These are phyloP conservation scores for Sebastes kiyomatsui DNA, from an alignment of 2,797 vertebrate species.

Conservation along the genomic window DNA sequence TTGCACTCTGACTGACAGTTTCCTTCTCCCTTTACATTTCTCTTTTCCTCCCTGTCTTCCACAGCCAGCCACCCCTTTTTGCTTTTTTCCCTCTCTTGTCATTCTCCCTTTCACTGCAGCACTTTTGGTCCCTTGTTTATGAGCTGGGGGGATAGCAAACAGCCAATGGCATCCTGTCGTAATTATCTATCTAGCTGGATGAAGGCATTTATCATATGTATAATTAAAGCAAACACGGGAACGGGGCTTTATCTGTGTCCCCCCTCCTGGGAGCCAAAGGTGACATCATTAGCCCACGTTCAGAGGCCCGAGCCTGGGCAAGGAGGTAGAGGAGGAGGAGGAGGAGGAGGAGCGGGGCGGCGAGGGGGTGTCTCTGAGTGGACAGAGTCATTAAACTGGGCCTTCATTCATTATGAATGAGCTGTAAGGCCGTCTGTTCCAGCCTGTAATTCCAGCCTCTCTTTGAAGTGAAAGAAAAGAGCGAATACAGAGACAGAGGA, in stretches of 20 bases:
- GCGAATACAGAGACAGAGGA: constrained; percentile 20
- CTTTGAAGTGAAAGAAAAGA: constrained; percentile 69
- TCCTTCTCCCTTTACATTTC: neutral
- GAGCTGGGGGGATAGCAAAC: neutral
- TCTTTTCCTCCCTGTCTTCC: constrained; percentile 1
- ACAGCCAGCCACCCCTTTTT: neutral
- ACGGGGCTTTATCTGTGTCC: constrained; percentile 31
- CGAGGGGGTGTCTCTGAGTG: constrained; percentile 38
- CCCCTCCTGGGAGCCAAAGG: constrained; percentile 50
- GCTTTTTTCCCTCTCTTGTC: constrained; percentile 11
- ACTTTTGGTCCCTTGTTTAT: constrained; percentile 27
- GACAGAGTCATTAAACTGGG: constrained; percentile 73
- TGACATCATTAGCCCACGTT: constrained; percentile 78
- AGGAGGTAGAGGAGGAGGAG: constrained; percentile 12
- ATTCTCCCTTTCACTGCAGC: neutral
- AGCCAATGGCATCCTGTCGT: constrained; percentile 21
- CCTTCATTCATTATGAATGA: constrained; percentile 81
- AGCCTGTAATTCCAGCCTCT: constrained; percentile 63
- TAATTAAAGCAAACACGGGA: constrained; percentile 69
- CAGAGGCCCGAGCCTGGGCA: constrained; percentile 34
- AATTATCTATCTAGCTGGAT: constrained; percentile 53
- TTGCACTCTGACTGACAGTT: constrained; percentile 32
- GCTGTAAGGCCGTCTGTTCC: constrained; percentile 65
- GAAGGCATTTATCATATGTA: constrained; percentile 65
- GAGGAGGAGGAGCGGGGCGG: neutral